phyloP scores from a whole-genome alignment of 2,113 vertebrate genomes.

The Notechis scutatus region DNA sequence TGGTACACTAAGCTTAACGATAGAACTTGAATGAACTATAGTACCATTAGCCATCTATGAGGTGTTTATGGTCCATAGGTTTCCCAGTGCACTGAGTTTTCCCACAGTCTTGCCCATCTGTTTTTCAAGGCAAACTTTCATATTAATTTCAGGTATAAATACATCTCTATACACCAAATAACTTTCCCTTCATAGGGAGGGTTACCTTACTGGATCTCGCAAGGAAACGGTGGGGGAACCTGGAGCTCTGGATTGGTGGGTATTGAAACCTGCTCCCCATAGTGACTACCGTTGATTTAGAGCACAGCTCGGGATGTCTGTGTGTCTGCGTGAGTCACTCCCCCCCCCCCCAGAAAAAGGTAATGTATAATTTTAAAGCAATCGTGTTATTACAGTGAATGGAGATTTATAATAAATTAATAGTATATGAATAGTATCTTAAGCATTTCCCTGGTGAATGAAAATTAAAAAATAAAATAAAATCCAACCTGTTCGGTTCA shows the following conservation, averaged over 20 bases:
- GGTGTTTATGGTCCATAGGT: neutral
- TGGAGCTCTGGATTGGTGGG: neutral
- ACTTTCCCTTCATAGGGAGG: neutral
- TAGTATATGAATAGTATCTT: slow-evolving; percentile 3
- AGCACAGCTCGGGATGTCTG: neutral
- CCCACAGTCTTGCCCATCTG: neutral
- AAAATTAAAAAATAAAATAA: slow-evolving; percentile 24
- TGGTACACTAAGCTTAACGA: neutral
- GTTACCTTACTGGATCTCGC: neutral
- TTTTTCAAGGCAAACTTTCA: neutral
- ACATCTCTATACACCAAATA: neutral
- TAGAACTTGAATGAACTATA: neutral
- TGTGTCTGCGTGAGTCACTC: neutral
- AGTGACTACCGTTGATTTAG: slow-evolving; percentile 1
- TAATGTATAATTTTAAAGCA: slow-evolving; percentile 25
- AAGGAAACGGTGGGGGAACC: neutral
- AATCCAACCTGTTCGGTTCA: slow-evolving; percentile 5
- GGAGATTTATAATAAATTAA: slow-evolving; percentile 24
- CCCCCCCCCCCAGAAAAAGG: neutral
- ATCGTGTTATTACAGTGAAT: slow-evolving; percentile 20
- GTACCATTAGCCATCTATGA: neutral
- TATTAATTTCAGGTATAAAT: neutral
- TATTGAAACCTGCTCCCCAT: neutral
- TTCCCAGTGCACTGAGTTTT: neutral
- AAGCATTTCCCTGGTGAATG: slow-evolving; percentile 27